phyloP scores from a whole-genome alignment of 2,888 invertebrate genomes.

The Synergus laeviventris region DNA sequence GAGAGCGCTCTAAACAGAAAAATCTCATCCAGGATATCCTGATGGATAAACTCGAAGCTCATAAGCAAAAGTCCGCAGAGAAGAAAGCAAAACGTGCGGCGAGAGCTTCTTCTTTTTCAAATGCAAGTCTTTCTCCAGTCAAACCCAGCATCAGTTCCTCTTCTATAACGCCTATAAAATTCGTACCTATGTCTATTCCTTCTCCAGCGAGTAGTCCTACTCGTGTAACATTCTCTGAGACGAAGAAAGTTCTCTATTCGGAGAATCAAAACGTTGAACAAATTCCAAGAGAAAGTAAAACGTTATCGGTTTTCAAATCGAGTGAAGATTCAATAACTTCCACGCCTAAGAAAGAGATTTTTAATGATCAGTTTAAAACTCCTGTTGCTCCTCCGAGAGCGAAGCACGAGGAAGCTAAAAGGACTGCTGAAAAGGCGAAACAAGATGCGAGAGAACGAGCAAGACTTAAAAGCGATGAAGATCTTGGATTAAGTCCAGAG shows the following conservation, averaged over 20 bases:
- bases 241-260: slow-evolving; percentile 58
- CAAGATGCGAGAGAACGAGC: slow-evolving; percentile 82
- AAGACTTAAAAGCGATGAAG: slow-evolving; percentile 84
- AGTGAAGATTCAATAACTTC: neutral
- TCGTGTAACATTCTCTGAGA: slow-evolving; percentile 62
- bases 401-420: slow-evolving; percentile 76
- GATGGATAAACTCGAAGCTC: slow-evolving; percentile 85
- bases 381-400: slow-evolving; percentile 78
- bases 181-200: slow-evolving; percentile 64
- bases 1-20: slow-evolving; percentile 89
- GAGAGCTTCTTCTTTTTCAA: slow-evolving; percentile 76
- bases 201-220: slow-evolving; percentile 62
- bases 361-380: slow-evolving; percentile 76
- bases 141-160: slow-evolving; percentile 38
- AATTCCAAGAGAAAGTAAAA: slow-evolving; percentile 20
- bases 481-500: slow-evolving; percentile 84
- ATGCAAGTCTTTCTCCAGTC: slow-evolving; percentile 56
- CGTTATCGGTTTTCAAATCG: slow-evolving; percentile 42
- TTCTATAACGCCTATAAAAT: slow-evolving; percentile 52
- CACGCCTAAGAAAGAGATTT: slow-evolving; percentile 47
- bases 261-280: slow-evolving; percentile 11
- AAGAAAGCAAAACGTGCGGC: slow-evolving; percentile 80
- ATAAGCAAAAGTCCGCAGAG: slow-evolving; percentile 81
- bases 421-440: slow-evolving; percentile 80
- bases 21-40: slow-evolving; percentile 90